Evolutionary conservation across 2,113 vertebrate genomes (phyloP).

Genomic region (Thymallus thymallus): DNA sequence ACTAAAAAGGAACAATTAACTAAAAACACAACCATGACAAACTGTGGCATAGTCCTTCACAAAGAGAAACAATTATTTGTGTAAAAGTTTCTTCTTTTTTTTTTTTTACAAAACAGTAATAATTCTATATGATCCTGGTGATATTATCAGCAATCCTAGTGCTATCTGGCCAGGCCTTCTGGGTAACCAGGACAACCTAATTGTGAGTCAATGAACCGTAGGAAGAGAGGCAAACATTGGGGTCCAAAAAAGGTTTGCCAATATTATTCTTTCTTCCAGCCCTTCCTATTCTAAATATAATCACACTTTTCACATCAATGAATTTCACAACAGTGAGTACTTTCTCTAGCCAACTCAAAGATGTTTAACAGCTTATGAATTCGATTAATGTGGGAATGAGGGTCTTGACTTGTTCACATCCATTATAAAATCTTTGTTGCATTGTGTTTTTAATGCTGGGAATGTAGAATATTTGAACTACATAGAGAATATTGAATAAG

Average conservation of each 20-base stretch:
- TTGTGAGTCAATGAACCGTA: conserved; percentile 3
- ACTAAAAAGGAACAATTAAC: neutral
- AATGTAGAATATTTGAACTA: neutral
- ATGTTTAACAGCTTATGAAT: neutral
- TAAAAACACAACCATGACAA: neutral
- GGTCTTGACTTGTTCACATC: neutral
- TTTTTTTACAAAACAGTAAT: neutral
- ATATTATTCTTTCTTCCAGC: conserved; percentile 6
- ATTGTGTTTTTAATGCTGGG: neutral
- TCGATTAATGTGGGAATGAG: neutral
- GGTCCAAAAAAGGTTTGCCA: conserved; percentile 16
- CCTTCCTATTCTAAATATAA: conserved; percentile 14
- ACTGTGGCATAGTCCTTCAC: neutral
- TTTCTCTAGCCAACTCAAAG: neutral
- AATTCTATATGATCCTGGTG: neutral
- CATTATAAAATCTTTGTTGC: neutral
- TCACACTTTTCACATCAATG: conserved; percentile 4
- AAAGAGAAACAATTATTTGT: neutral
- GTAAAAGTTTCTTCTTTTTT: neutral
- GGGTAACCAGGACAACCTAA: neutral
- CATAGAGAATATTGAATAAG: too few species aligned
- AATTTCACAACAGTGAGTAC: conserved; percentile 11
- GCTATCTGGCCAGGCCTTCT: conserved; percentile 1
- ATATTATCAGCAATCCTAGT: neutral
- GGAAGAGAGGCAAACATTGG: conserved; percentile 33